phyloP scores from a whole-genome alignment of 2,797 vertebrate genomes.

The Eutrigla gurnardus region DNA sequence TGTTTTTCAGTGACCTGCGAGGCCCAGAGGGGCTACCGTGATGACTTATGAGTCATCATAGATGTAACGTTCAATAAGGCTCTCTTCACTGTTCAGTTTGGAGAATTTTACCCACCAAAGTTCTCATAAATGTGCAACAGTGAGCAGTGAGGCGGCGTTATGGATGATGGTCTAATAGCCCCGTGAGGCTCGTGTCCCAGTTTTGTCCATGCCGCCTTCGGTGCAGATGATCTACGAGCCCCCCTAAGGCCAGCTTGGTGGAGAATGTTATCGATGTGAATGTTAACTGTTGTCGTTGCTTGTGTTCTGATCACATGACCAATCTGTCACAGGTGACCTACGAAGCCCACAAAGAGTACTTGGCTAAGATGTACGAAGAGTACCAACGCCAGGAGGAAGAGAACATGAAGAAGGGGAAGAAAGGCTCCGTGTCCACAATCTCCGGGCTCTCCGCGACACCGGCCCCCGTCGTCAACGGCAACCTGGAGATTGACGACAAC shows the following conservation, averaged over 20 bases:
- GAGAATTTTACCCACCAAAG: constrained; percentile 10
- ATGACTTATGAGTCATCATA: constrained; percentile 85
- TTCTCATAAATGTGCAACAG: neutral
- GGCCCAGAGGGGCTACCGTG: constrained; percentile 88
- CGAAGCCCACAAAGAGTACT: constrained; percentile 98
- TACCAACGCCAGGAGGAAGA: constrained; percentile 99
- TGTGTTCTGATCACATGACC: constrained; percentile 38
- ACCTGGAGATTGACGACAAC: constrained; percentile 96
- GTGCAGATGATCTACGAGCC: constrained; percentile 42
- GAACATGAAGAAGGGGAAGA: constrained; percentile 99
- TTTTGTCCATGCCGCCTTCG: constrained; percentile 40
- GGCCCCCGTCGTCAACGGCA: constrained; percentile 91
- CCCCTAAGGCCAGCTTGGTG: constrained; percentile 10
- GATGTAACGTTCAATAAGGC: constrained; percentile 8
- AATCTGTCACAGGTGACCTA: constrained; percentile 91
- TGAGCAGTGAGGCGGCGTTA: constrained; percentile 18
- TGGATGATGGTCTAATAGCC: constrained; percentile 43
- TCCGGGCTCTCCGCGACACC: constrained; percentile 95
- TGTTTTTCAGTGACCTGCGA: constrained; percentile 81
- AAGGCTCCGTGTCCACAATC: constrained; percentile 98
- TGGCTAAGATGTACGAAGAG: constrained; percentile 99
- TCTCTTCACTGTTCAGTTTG: constrained; percentile 12
- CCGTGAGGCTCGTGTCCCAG: constrained; percentile 35
- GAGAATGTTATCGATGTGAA: constrained; percentile 45
- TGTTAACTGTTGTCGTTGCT: constrained; percentile 28